A percentile compares a stretch with the other conserved stretches of the same genome.
These are phyloP conservation scores for Lepidocyrtoides sp. DNA, from an alignment of 2,888 invertebrate genomes.

Conservation along the genomic window DNA sequence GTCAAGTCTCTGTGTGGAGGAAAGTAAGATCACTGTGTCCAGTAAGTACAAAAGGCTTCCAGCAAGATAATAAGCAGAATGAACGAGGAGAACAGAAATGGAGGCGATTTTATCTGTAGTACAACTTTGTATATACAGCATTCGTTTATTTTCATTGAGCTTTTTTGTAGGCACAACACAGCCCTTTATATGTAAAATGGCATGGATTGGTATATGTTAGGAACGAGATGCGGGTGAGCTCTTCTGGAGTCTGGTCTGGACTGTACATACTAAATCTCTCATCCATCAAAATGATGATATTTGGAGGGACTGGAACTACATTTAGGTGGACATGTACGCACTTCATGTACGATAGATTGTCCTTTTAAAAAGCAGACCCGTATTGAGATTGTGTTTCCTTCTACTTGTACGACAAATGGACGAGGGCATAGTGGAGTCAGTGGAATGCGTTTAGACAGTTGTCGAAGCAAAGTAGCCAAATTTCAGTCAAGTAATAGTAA, in stretches of 20 bases:
- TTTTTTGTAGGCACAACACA: background rate
- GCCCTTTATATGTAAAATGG: conserved; percentile 20
- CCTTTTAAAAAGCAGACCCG: too few species aligned
- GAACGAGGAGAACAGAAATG: background rate
- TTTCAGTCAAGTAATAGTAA: background rate
- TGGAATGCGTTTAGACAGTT: background rate
- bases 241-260: background rate
- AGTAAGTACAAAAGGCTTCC: too few species aligned
- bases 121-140: background rate
- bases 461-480: background rate
- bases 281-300: conserved; percentile 26
- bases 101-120: background rate
- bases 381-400: too few species aligned
- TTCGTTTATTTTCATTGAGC: conserved; percentile 45
- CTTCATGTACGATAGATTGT: too few species aligned
- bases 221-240: too few species aligned
- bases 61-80: background rate
- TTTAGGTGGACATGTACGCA: background rate
- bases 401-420: too few species aligned
- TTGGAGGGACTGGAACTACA: background rate
- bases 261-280: conserved; percentile 23
- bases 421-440: too few species aligned
- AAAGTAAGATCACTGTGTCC: too few species aligned
- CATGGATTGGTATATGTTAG: too few species aligned
- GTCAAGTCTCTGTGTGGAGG: too few species aligned